phyloP scores from a whole-genome alignment of 1,140 invertebrate species.

The Hylaeus anthracinus region DNA sequence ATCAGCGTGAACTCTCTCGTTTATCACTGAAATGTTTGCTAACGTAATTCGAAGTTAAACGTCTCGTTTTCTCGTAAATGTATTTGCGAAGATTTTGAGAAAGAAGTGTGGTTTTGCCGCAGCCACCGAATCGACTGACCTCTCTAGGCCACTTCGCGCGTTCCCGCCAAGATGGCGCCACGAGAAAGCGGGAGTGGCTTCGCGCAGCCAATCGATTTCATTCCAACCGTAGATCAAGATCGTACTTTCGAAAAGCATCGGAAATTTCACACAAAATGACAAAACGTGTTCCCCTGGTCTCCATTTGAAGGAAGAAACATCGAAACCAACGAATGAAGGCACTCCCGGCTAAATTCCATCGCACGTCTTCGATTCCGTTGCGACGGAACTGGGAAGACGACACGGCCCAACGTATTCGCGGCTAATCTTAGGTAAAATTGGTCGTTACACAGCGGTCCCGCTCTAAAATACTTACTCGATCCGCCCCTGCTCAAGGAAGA shows the following conservation, averaged over 20 bases:
- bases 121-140: not conserved
- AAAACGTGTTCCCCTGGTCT: not conserved
- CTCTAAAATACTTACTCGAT: constrained; percentile 6
- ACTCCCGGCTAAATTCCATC: constrained; percentile 47
- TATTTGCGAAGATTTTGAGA: not conserved
- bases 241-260: not conserved
- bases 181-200: not conserved
- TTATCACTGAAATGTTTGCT: not conserved
- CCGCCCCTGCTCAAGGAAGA: constrained; percentile 46
- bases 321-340: constrained; percentile 48
- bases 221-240: not conserved
- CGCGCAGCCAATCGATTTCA: too few species aligned
- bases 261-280: not conserved
- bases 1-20: not conserved
- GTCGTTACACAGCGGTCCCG: constrained; percentile 15
- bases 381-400: constrained; percentile 32
- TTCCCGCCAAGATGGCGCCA: not conserved
- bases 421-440: not conserved
- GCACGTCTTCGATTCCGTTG: not conserved
- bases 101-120: not conserved
- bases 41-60: not conserved
- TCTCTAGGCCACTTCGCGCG: not conserved
- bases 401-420: constrained; percentile 14
- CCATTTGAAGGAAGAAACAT: constrained; percentile 14
- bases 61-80: not conserved